phyloP scores from a whole-genome alignment of 2,888 invertebrate species.

The Altica lythri region DNA sequence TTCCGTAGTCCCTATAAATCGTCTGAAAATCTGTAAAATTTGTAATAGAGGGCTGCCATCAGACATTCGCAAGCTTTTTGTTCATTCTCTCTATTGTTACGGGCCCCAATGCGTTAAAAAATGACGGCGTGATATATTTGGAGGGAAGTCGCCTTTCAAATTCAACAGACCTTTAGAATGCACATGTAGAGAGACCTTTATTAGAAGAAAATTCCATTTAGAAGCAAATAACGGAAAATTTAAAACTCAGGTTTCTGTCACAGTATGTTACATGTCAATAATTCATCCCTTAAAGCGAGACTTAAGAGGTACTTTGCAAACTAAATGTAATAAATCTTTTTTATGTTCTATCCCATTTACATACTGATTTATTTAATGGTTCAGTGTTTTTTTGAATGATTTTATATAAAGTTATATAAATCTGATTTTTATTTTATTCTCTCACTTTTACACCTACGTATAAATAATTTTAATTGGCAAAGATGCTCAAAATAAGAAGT shows the following conservation, averaged over 20 bases:
- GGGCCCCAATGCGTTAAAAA: constrained; percentile 40
- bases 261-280: constrained; percentile 44
- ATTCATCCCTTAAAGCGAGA: constrained; percentile 33
- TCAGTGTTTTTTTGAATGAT: no score
- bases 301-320: constrained; percentile 10
- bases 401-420: no score
- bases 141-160: constrained; percentile 50
- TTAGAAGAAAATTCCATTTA: constrained; percentile 52
- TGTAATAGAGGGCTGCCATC: constrained; percentile 39
- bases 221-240: constrained; percentile 51
- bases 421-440: no score
- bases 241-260: constrained; percentile 41
- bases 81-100: constrained; percentile 43
- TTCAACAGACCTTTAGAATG: constrained; percentile 51
- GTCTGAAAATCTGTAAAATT: constrained; percentile 41
- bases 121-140: constrained; percentile 48
- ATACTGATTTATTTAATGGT: no score
- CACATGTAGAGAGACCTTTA: constrained; percentile 54
- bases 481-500: no score
- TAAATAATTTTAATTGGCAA: no score
- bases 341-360: constrained; percentile 2
- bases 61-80: constrained; percentile 36
- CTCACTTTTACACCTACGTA: no score
- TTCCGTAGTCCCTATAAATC: constrained; percentile 42
- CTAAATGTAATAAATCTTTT: constrained; percentile 7